A percentile compares a stretch with the other conserved stretches of the same genome.
Conservation (phyloP, 1,140 invertebrate genomes). For the Mercenaria mercenaria region DNA sequence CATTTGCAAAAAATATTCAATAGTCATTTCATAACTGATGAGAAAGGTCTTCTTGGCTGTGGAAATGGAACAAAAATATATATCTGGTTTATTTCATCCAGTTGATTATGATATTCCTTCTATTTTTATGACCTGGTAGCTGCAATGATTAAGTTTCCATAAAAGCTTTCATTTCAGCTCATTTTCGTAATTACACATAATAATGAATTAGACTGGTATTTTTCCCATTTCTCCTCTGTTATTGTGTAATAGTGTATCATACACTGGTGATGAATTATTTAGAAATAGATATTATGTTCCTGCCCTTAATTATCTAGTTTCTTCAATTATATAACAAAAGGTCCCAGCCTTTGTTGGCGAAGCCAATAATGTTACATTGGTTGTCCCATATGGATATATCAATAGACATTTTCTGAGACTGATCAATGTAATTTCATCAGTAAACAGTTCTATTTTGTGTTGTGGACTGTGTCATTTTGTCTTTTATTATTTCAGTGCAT, state of each 20-base stretch:
- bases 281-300: neutral
- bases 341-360: neutral
- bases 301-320: slow-evolving; percentile 11
- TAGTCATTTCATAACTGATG: too few species aligned
- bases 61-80: neutral
- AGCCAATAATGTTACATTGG: neutral
- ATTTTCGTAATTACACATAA: slow-evolving; percentile 15
- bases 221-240: neutral
- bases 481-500: too few species aligned
- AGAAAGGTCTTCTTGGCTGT: neutral
- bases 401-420: neutral
- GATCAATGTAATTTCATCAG: neutral
- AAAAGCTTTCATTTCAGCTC: neutral
- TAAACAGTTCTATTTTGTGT: neutral
- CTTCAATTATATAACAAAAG: slow-evolving; percentile 17
- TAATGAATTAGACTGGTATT: neutral
- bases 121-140: neutral
- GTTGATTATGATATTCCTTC: neutral
- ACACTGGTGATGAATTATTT: slow-evolving; percentile 20
- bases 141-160: neutral
- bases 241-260: slow-evolving; percentile 17
- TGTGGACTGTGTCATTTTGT: neutral
- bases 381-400: neutral
- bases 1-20: too few species aligned
- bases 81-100: slow-evolving; percentile 19